Conservation (phyloP, 2,113 vertebrate genomes). For the Bubo scandiacus region DNA sequence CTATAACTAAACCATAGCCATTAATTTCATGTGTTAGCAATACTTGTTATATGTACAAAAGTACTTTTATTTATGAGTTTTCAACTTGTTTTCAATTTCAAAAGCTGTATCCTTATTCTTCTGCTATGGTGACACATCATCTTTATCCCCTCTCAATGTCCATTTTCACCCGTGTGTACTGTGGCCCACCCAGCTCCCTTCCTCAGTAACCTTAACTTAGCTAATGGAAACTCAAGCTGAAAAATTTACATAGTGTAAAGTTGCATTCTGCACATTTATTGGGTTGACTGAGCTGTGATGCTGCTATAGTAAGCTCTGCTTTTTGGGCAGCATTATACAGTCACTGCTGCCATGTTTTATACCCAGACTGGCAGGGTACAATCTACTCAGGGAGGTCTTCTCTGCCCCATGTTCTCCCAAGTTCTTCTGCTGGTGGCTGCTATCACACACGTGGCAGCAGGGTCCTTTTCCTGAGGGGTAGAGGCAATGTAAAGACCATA, state of each 20-base stretch:
- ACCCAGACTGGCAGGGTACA: background rate
- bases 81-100: background rate
- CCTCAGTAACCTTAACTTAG: background rate
- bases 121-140: background rate
- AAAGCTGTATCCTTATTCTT: background rate
- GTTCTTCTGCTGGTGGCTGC: background rate
- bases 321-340: background rate
- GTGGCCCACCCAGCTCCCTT: background rate
- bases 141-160: background rate
- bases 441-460: background rate
- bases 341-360: background rate
- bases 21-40: background rate
- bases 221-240: background rate
- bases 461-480: background rate
- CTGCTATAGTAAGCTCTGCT: background rate
- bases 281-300: background rate
- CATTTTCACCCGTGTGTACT: background rate
- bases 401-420: background rate
- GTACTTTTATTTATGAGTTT: background rate
- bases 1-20: background rate
- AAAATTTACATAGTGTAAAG: background rate
- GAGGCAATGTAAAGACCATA: background rate
- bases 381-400: background rate
- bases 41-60: background rate
- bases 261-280: background rate